Evolutionary conservation across 2,113 vertebrate species (phyloP).

Genomic region (Delphinapterus leucas): DNA sequence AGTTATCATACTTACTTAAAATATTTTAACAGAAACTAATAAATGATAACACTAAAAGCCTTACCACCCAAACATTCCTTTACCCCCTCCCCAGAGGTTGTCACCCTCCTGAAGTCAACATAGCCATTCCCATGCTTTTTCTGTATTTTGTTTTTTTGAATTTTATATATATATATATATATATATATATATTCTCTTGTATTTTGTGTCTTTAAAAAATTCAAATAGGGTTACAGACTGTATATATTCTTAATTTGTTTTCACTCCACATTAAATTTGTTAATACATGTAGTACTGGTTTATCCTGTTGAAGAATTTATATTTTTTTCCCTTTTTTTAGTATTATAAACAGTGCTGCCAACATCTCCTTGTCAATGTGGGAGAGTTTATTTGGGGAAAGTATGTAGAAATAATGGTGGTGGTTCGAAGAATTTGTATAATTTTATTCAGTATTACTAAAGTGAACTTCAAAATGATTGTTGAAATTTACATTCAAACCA

Average conservation of each 20-base stretch:
- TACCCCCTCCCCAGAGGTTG: not conserved
- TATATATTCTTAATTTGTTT: conserved; percentile 5
- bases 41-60: not conserved
- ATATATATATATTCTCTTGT: not conserved
- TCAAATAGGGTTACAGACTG: not conserved
- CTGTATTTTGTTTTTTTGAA: not conserved
- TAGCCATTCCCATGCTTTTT: not conserved
- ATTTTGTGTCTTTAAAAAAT: not conserved
- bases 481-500: conserved; percentile 21
- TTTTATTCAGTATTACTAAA: not conserved
- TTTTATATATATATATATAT: not conserved
- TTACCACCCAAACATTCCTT: not conserved
- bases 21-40: not conserved
- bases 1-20: not conserved
- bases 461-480: not conserved
- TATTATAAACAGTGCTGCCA: not conserved
- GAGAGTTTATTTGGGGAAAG: not conserved
- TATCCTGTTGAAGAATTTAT: not conserved
- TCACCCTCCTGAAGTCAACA: not conserved
- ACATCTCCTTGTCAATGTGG: not conserved
- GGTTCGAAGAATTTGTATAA: not conserved
- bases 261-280: not conserved
- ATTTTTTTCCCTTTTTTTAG: not conserved
- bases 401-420: not conserved
- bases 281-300: not conserved